A percentile compares a stretch with the other conserved stretches of the same genome.
Conservation (phyloP, 2,888 invertebrate genomes). For the Magallana nippona region DNA sequence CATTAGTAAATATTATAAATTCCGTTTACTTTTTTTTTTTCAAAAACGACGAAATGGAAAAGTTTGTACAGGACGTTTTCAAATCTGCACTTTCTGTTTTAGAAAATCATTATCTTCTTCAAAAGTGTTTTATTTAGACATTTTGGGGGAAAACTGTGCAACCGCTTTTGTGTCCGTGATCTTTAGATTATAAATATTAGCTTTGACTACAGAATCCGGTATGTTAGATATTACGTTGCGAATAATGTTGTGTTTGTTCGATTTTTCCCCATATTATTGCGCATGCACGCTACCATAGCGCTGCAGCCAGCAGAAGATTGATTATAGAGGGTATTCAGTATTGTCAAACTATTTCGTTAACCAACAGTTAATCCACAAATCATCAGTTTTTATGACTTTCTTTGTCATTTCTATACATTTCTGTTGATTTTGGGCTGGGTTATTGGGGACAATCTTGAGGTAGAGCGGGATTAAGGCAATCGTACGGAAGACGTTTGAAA, state of each 20-base stretch:
- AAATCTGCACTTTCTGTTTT: too few species aligned
- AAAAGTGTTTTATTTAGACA: too few species aligned
- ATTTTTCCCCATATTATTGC: neutral
- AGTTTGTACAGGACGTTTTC: too few species aligned
- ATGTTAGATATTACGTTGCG: neutral
- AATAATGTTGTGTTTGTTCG: neutral
- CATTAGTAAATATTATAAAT: too few species aligned
- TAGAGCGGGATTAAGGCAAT: constrained; percentile 40
- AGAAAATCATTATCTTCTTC: too few species aligned
- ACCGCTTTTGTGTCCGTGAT: too few species aligned
- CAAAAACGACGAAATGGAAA: too few species aligned
- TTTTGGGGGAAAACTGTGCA: too few species aligned
- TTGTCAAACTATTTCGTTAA: constrained; percentile 18
- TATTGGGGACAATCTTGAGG: constrained; percentile 46
- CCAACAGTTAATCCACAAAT: constrained; percentile 31
- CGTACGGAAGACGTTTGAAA: constrained; percentile 48
- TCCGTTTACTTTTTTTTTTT: too few species aligned
- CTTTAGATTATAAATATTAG: too few species aligned
- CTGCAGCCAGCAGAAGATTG: neutral
- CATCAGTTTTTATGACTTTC: constrained; percentile 7
- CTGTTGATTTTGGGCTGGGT: constrained; percentile 44
- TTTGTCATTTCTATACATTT: constrained; percentile 10
- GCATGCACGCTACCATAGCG: neutral
- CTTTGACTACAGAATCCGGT: too few species aligned
- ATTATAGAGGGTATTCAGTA: constrained; percentile 8